Base-by-base conservation (phyloP, 2,113 vertebrate species). In the Noctilio leporinus region DNA sequence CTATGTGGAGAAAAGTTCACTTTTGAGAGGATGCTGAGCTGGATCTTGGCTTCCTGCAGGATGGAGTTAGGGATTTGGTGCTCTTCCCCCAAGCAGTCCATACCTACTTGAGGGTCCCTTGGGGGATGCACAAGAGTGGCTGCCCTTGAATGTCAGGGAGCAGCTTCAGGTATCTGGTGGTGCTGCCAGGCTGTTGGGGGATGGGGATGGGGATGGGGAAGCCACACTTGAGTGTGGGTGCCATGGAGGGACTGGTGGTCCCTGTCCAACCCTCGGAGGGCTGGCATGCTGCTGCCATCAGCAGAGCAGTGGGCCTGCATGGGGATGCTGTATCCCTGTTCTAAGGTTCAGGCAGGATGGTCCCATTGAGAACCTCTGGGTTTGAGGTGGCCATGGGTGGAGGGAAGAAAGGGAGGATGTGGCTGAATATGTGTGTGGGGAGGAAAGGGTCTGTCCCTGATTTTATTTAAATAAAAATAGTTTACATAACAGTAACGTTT, bases 401-500 rank as follows among this genome's bases (percentile, higher is more conserved):
- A n/a, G 40, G 59, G 14, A 40, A 15, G 69, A 30, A 49, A 38
- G 40, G 65, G 47, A 76, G 69, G 47, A 64, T 6, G 7, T 75
- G 72, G 20, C 24, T 10, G 20, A n/a, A 69, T 0, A 47, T 22
- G 78, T 15, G 90, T 47, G 57, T 57, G 14, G 38, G 88, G 7
- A 11, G 59, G 24, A 38, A 49, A 73, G 40, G 76, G 19, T 59
- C 67, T 88, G 76, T 47, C 82, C 28, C 77, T 77, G 86, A 49
- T 72, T 95, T 96, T 97, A 97, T 97, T 97, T 97, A 96, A 97
- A 97, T 97, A 97, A 97, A 97, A 97, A 93, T 96, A 94, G 96
- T 97, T 97, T 97, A 93, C 91, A 90, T 96, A 97, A 96, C 81
- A 94, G 87, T 64, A 49, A 65, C 16, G 85, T 72, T 82, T 59